Percentiles rank a stretch among this genome's conserved stretches.
Evolutionary conservation across 2,888 invertebrate genomes (phyloP).

Genomic region (Corbicula japonica): DNA sequence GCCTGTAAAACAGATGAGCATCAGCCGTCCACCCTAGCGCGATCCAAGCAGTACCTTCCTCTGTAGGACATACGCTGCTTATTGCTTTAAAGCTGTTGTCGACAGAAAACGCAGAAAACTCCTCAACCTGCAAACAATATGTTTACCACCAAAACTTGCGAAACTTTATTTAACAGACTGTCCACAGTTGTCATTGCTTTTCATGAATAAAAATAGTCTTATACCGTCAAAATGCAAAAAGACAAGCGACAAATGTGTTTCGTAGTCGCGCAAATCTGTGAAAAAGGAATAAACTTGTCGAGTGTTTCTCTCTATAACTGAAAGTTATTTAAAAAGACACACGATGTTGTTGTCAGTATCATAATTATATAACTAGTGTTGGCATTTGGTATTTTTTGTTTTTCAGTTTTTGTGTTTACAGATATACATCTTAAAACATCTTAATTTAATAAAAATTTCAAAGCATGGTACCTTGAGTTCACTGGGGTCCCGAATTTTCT

Average conservation of each 20-base stretch:
- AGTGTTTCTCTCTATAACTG: background rate
- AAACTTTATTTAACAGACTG: background rate
- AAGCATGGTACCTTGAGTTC: conserved; percentile 55
- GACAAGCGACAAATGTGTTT: background rate
- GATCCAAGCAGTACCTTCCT: conserved; percentile 69
- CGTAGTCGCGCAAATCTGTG: background rate
- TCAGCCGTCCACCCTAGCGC: conserved; percentile 71
- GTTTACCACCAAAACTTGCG: no score
- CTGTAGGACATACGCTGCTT: conserved; percentile 65
- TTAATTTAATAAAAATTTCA: background rate
- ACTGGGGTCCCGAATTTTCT: conserved; percentile 59
- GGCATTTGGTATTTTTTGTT: background rate
- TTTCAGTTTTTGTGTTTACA: background rate
- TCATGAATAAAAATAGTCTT: background rate
- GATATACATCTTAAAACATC: background rate
- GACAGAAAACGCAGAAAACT: conserved; percentile 65
- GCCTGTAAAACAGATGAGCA: conserved; percentile 63
- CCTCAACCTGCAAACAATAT: conserved; percentile 57
- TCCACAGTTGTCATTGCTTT: background rate
- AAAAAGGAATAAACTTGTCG: background rate
- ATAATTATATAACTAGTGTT: background rate
- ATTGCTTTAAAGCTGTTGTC: conserved; percentile 69
- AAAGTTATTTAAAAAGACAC: background rate
- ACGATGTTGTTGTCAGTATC: background rate
- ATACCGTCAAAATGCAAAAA: background rate